Evolutionary conservation across 1,140 invertebrate genomes (phyloP).

Genomic region (Oncopodura yosiiana): DNA sequence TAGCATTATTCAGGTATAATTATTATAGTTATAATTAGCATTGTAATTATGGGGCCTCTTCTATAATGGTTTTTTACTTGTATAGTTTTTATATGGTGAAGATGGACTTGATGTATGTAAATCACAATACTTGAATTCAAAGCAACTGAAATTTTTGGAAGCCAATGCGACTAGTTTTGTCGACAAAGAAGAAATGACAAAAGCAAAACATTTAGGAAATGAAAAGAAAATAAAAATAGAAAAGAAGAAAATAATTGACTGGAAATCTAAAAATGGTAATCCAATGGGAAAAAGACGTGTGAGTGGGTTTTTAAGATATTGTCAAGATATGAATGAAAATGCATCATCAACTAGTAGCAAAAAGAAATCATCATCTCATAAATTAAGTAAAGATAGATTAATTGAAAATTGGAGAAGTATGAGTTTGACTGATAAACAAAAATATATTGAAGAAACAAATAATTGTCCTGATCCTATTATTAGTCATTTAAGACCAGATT

Average conservation of each 20-base stretch:
- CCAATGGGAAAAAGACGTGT: conserved; percentile 40
- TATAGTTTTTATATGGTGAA: conserved; percentile 86
- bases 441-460: neutral
- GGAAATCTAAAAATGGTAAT: conserved; percentile 50
- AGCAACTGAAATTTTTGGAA: conserved; percentile 70
- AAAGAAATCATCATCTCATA: conserved; percentile 8
- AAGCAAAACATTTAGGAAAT: conserved; percentile 41
- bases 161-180: conserved; percentile 61
- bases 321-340: too few species aligned
- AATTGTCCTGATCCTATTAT: conserved; percentile 59
- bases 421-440: conserved; percentile 2
- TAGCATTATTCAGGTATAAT: conserved; percentile 66
- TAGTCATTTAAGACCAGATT: conserved; percentile 56
- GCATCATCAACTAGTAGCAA: neutral
- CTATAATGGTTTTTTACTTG: too few species aligned
- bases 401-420: conserved; percentile 37
- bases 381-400: conserved; percentile 37
- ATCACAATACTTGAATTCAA: conserved; percentile 68
- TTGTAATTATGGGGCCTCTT: neutral
- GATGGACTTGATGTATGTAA: conserved; percentile 89
- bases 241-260: conserved; percentile 43
- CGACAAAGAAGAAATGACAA: conserved; percentile 37
- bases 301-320: conserved; percentile 39
- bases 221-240: conserved; percentile 40
- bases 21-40: neutral